Evolutionary conservation across 1,140 invertebrate genomes (phyloP).

Genomic region (Leptestheria dahalacensis): DNA sequence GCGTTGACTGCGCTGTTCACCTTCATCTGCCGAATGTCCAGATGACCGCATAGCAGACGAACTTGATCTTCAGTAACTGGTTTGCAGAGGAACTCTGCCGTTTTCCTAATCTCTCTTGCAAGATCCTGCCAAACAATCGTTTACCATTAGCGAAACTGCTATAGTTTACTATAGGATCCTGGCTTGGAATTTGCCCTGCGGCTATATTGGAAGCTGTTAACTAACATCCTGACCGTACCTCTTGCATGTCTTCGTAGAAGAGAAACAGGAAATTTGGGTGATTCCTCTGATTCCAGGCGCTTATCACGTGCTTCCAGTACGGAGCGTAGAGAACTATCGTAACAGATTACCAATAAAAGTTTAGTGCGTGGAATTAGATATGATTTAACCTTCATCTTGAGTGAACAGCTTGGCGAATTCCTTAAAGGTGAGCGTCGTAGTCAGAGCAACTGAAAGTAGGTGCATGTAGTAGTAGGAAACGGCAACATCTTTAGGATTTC

Average conservation of each 20-base stretch:
- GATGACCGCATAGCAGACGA: constrained; percentile 5
- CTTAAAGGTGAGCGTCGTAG: constrained; percentile 51
- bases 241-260: constrained; percentile 29
- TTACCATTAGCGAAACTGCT: not conserved
- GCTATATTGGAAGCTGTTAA: too few species aligned
- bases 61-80: constrained; percentile 30
- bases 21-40: constrained; percentile 31
- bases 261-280: constrained; percentile 20
- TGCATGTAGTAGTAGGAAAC: constrained; percentile 71
- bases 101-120: constrained; percentile 36
- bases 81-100: constrained; percentile 42
- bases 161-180: too few species aligned
- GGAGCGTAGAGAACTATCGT: constrained; percentile 15
- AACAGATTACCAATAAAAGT: not conserved
- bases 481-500: constrained; percentile 71
- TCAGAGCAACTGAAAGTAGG: constrained; percentile 43
- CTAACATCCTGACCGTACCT: too few species aligned
- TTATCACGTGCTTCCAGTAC: constrained; percentile 17
- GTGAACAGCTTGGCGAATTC: constrained; percentile 66
- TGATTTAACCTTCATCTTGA: constrained; percentile 33
- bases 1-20: constrained; percentile 30
- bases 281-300: constrained; percentile 18
- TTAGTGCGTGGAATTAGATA: not conserved
- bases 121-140: constrained; percentile 18
- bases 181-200: too few species aligned